Evolutionary conservation across 2,888 invertebrate genomes (phyloP).

Genomic region (Helicoverpa assulta): DNA sequence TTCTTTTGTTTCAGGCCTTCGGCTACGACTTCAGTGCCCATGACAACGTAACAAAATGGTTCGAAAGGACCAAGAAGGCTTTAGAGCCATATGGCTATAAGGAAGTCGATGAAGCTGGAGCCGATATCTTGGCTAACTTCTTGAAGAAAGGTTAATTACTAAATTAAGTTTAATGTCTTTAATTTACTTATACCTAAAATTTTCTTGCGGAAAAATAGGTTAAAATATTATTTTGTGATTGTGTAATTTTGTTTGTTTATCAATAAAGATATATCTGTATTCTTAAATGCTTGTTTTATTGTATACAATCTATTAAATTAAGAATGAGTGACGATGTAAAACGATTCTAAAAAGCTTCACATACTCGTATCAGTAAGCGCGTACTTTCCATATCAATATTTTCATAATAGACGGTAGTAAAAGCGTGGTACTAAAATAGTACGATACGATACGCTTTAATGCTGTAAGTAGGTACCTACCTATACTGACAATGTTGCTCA

Average conservation of each 20-base stretch:
- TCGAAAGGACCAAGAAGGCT: slow-evolving; percentile 91
- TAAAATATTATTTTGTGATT: slow-evolving; percentile 16
- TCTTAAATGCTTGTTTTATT: slow-evolving; percentile 15
- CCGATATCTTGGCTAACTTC: slow-evolving; percentile 88
- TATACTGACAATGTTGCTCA: slow-evolving; percentile 1
- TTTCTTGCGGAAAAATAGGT: slow-evolving; percentile 41
- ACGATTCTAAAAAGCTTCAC: background rate
- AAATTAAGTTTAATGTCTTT: slow-evolving; percentile 2
- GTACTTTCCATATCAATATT: background rate
- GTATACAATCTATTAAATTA: background rate
- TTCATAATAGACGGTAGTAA: background rate
- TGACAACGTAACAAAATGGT: slow-evolving; percentile 91
- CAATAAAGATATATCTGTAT: slow-evolving; percentile 23
- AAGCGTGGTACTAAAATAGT: background rate
- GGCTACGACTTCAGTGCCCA: slow-evolving; percentile 89
- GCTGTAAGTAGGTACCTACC: background rate
- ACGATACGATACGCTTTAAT: background rate
- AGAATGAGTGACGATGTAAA: background rate
- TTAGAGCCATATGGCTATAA: slow-evolving; percentile 92
- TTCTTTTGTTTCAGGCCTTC: slow-evolving; percentile 82
- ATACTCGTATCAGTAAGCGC: too few species aligned
- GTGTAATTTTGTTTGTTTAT: slow-evolving; percentile 17
- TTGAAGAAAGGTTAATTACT: slow-evolving; percentile 77
- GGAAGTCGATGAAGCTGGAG: slow-evolving; percentile 91
- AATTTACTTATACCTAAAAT: slow-evolving; percentile 1